Evolutionary conservation across 1,140 invertebrate genomes (phyloP), one percentile per base, ranked within the genome.

Genomic region (Rhopalosiphum padi): DNA sequence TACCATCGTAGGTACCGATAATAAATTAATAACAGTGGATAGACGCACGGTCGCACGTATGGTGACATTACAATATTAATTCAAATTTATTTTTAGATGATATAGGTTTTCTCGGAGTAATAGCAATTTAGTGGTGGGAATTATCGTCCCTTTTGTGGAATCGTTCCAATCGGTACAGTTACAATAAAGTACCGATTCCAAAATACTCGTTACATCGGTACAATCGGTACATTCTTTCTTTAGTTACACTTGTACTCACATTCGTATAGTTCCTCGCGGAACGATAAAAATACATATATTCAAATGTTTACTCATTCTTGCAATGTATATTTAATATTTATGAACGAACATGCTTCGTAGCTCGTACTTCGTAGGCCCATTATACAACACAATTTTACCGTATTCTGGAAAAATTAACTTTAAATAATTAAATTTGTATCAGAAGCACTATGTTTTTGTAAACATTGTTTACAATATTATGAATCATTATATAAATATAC

Each of bases 101-200:
- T 51, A 51, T 51, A 51, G 48, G 48, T 51, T 51, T 51, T 51
- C 48, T 51, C 15, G 48, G 43, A 43, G 51, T 53, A n/a, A n/a
- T n/a, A n/a, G n/a, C n/a, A n/a, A n/a, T n/a, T n/a, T 46, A 86
- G 41, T 86, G 85, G 25, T 86, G 43, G 43, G 43, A 86, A 86
- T 86, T 86, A 46, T 86, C 85, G 85, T 86, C 46, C 23, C 85
- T 86, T 86, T 86, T 18, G 25, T 86, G 43, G 23, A 86, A 46
- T 86, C 43, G 43, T 86, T 86, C 85, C 85, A 43, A 85, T 85
- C 83, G 83, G 83, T 85, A 60, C 55, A 60, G 55, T 8, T 60
- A 25, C 55, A 30, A 30, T 30, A 60, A 60, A 83, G 37, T 41
- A 83, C 37, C 82, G 82, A 83, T 83, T 83, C 1, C 37, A 83